These are phyloP conservation scores for Agriopis leucophaearia DNA, from an alignment of 2,888 invertebrate genomes.

Conservation along the genomic window DNA sequence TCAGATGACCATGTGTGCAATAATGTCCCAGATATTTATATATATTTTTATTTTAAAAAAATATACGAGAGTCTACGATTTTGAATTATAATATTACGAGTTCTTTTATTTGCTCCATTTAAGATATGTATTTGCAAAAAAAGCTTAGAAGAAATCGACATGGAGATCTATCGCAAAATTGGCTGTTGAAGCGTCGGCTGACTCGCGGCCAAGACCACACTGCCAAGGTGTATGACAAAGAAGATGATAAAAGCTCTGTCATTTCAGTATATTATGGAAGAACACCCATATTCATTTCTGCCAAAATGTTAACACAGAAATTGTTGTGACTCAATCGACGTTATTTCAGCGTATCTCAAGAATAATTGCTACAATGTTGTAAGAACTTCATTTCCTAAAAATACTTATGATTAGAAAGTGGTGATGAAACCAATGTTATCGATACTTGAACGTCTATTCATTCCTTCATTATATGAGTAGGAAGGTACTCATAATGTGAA, in stretches of 20 bases:
- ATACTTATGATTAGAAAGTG: conserved; percentile 29
- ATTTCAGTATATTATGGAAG: no score
- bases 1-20: no score
- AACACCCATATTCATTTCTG: no score
- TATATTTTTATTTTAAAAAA: no score
- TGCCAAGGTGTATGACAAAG: not conserved
- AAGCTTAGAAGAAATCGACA: not conserved
- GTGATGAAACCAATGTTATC: conserved; percentile 25
- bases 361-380: not conserved
- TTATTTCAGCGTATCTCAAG: not conserved
- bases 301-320: not conserved
- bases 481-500: conserved; percentile 14
- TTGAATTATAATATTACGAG: no score
- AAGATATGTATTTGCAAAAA: not conserved
- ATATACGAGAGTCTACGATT: no score
- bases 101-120: no score
- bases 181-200: not conserved
- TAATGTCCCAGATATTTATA: no score
- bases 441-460: conserved; percentile 24
- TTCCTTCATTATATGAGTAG: conserved; percentile 14
- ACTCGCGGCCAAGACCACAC: not conserved
- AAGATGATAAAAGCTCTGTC: not conserved
- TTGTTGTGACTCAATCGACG: not conserved
- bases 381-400: conserved; percentile 16
- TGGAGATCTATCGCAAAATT: no score